Conservation (phyloP, 35 echinoderm and acorn worm species). For the Lytechinus pictus region DNA sequence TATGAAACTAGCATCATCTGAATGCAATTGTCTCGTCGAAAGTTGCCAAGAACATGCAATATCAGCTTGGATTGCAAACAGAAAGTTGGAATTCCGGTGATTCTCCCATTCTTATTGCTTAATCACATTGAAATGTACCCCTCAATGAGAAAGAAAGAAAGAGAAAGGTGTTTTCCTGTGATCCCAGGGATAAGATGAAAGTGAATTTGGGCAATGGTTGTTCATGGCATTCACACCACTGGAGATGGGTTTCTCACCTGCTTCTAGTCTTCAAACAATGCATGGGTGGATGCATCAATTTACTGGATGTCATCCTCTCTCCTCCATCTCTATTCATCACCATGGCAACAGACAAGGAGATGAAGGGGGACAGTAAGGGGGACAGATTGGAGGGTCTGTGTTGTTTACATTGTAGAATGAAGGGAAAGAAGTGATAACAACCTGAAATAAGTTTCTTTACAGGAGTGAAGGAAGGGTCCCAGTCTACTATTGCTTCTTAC, state of each 20-base stretch:
- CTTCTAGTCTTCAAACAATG: background rate
- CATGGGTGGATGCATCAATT: slow-evolving; percentile 17
- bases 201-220: background rate
- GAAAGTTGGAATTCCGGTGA: background rate
- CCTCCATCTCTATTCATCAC: background rate
- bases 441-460: background rate
- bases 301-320: slow-evolving; percentile 1
- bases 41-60: background rate
- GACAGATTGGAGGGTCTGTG: background rate
- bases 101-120: background rate
- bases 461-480: background rate
- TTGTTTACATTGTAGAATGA: background rate
- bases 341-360: background rate
- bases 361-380: background rate
- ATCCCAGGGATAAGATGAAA: background rate
- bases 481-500: background rate
- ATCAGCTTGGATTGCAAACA: background rate
- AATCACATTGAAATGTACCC: background rate
- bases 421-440: background rate
- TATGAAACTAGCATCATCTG: background rate
- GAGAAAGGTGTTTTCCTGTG: background rate
- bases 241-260: background rate
- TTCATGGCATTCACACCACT: background rate
- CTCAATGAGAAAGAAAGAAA: background rate
- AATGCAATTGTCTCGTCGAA: background rate